phyloP scores from a whole-genome alignment of 2,797 vertebrate genomes.

The Thamnophis elegans region DNA sequence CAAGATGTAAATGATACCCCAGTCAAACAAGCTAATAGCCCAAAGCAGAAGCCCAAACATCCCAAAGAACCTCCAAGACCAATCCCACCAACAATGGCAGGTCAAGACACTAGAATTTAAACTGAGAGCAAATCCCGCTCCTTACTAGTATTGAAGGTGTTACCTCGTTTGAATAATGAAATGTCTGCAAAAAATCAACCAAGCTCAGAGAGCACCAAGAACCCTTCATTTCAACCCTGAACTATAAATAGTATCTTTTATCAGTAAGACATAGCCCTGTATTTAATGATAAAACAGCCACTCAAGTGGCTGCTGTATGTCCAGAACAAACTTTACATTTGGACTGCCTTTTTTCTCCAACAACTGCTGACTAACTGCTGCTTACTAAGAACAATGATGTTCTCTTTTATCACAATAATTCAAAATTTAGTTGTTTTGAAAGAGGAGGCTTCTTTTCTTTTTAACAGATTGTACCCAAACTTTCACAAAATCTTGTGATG shows the following conservation, averaged over 20 bases:
- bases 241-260: neutral
- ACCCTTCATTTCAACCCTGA: neutral
- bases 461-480: neutral
- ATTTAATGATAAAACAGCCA: neutral
- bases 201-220: neutral
- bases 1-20: neutral
- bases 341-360: neutral
- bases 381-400: neutral
- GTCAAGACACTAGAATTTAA: neutral
- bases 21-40: neutral
- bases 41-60: neutral
- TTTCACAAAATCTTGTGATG: slow-evolving; percentile 4
- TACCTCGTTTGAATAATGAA: neutral
- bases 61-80: neutral
- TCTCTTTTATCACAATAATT: slow-evolving; percentile 13
- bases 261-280: neutral
- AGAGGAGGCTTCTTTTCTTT: neutral
- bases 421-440: slow-evolving; percentile 48
- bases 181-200: neutral
- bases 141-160: neutral
- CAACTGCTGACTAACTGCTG: neutral
- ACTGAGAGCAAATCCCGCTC: neutral
- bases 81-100: neutral
- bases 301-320: neutral
- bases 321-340: neutral